A percentile compares a stretch with the other conserved stretches of the same genome.
Conservation (phyloP, 1,140 invertebrate genomes). For the Aphis craccivora region DNA sequence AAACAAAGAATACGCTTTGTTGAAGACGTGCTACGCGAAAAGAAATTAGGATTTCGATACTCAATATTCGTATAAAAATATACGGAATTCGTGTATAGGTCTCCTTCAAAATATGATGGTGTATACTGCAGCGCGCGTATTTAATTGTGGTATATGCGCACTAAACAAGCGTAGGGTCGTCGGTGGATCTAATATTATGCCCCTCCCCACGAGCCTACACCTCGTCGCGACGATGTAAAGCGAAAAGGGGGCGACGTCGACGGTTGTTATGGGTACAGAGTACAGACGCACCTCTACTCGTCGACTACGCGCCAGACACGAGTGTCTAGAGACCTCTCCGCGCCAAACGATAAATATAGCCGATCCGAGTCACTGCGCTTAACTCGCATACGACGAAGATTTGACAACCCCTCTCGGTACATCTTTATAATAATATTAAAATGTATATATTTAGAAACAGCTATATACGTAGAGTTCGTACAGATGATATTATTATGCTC, state of each 20-base stretch:
- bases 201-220: no score
- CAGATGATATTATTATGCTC: not conserved
- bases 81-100: not conserved
- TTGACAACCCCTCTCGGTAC: not conserved
- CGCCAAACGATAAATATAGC: not conserved
- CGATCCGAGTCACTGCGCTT: no score
- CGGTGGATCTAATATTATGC: not conserved
- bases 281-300: not conserved
- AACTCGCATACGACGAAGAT: not conserved
- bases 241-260: not conserved
- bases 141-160: not conserved
- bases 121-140: no score
- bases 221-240: not conserved
- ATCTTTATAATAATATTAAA: not conserved
- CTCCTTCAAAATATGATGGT: not conserved
- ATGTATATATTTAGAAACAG: not conserved
- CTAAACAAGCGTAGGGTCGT: not conserved
- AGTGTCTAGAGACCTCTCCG: not conserved
- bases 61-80: not conserved
- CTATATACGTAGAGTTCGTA: not conserved
- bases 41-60: not conserved
- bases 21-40: not conserved
- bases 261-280: not conserved
- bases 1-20: not conserved
- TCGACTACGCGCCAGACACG: not conserved